Conservation (phyloP, 2,888 invertebrate species). For the Nomada lathburiana region DNA sequence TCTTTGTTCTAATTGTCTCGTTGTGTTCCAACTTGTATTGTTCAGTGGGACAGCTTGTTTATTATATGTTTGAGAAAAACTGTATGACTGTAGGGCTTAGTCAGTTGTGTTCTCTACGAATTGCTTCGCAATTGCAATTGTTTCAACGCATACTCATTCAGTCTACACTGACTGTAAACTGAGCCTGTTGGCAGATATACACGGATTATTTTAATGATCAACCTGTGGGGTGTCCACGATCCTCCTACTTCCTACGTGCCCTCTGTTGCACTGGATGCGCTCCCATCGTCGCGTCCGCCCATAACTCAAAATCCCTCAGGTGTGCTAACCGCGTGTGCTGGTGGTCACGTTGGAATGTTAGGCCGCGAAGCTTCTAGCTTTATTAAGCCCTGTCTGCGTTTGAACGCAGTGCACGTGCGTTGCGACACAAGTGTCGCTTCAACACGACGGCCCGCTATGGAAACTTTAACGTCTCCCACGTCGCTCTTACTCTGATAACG, state of each 20-base stretch:
- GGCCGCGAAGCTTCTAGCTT: slow-evolving; percentile 61
- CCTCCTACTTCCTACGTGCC: slow-evolving; percentile 17
- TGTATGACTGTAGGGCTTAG: too few relatives aligned
- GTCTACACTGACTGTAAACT: too few relatives aligned
- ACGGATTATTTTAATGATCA: background rate
- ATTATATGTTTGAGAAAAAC: too few relatives aligned
- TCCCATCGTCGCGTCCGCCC: slow-evolving; percentile 68
- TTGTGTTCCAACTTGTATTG: too few relatives aligned
- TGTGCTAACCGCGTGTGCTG: slow-evolving; percentile 78
- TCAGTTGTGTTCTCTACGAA: too few relatives aligned
- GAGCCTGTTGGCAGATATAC: too few relatives aligned
- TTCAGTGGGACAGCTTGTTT: too few relatives aligned
- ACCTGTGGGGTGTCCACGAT: background rate
- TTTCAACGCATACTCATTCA: too few relatives aligned
- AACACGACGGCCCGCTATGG: slow-evolving; percentile 26
- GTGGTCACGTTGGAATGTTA: slow-evolving; percentile 77
- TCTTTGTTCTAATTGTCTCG: too few relatives aligned
- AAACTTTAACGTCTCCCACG: slow-evolving; percentile 24
- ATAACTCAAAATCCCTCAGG: slow-evolving; percentile 82
- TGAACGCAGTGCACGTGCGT: slow-evolving; percentile 56
- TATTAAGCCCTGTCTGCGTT: slow-evolving; percentile 69
- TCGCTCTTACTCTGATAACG: background rate
- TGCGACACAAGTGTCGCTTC: slow-evolving; percentile 30
- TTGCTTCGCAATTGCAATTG: too few relatives aligned
- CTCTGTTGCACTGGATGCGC: slow-evolving; percentile 15